Evolutionary conservation across 2,797 vertebrate species (phyloP).

Genomic region (Pangasius macronema): DNA sequence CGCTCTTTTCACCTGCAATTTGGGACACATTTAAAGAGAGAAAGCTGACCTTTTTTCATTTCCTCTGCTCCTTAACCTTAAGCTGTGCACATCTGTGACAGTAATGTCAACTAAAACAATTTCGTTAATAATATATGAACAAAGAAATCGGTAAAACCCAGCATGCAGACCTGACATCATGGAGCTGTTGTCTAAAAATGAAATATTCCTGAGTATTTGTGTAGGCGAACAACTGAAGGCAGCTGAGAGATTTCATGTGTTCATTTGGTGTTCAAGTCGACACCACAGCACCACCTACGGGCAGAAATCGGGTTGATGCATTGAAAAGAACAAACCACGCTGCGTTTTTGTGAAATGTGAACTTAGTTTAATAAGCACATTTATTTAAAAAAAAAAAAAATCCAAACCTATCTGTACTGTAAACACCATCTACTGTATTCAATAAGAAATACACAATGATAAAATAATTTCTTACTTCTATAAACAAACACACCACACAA

Average conservation of each 20-base stretch:
- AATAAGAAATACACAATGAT: slow-evolving; percentile 45
- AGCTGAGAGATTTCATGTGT: not conserved
- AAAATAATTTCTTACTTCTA: slow-evolving; percentile 32
- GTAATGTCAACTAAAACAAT: no score
- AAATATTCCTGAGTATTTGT: not conserved
- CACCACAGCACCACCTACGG: slow-evolving; percentile 44
- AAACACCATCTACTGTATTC: slow-evolving; percentile 73
- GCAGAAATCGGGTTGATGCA: not conserved
- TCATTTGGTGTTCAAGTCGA: not conserved
- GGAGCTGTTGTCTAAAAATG: not conserved
- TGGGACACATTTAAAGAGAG: not conserved
- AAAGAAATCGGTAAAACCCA: not conserved
- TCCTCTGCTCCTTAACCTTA: not conserved
- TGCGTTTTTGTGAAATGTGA: slow-evolving; percentile 19
- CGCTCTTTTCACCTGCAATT: not conserved
- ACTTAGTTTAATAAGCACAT: slow-evolving; percentile 80
- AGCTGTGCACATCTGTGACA: not conserved
- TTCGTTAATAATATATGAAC: not conserved
- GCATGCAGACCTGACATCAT: not conserved
- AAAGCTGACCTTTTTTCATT: not conserved
- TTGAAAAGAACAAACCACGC: not conserved
- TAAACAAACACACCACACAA: slow-evolving; percentile 34
- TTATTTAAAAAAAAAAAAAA: slow-evolving; percentile 51
- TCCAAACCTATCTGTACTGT: slow-evolving; percentile 42
- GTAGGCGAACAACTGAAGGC: not conserved